Base-by-base conservation (phyloP, 2,797 vertebrate genomes). In the Lateolabrax maculatus region DNA sequence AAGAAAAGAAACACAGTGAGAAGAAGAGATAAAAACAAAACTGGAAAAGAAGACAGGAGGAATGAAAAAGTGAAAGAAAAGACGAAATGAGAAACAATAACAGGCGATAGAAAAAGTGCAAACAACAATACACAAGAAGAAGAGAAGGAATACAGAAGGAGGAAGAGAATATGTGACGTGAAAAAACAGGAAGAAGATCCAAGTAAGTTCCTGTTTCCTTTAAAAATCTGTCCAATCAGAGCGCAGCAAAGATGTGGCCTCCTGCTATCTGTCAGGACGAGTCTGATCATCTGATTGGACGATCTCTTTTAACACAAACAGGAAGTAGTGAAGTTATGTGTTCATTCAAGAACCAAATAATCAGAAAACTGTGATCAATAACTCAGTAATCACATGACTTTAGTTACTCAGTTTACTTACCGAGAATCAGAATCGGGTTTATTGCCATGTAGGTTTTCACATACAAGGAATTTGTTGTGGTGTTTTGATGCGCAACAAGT, bases 81-180 rank as follows among this genome's bases (percentile, higher is more conserved):
- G 18, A 21, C 6, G 9, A 31, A 21, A 16, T 18, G 19, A 55
- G 11, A 51, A 13, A 48, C 10, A 18, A 57, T 4, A 43, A 18
- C 34, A 52, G 34, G 21, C 1, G 4, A 11, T 2, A 36, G n/a
- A 46, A 19, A 25, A 49, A 10, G 36, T 2, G 3, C 1, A 12
- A 29, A 57, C 2, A 73, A 25, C 3, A n/a, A 25, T 5, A 11
- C 36, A 23, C 9, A 25, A 19, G 16, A 73, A 37, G 5, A 43
- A 3, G 13, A 13, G 3, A 23, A 6, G 7, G n/a, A 27, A 8
- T 1, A 55, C 25, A 27, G 16, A 16, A 23, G 3, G 3, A 61
- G 2, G 15, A 68, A 6, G 13, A 73, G 58, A 57, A 57, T 19
- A 78, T 41, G 58, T 66, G 64, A 77, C 36, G 61, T 18, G 37